Percentiles rank a stretch among this genome's conserved stretches.
phyloP scores from a whole-genome alignment of 2,797 vertebrate species.

The Melanotaenia parkinsoni region DNA sequence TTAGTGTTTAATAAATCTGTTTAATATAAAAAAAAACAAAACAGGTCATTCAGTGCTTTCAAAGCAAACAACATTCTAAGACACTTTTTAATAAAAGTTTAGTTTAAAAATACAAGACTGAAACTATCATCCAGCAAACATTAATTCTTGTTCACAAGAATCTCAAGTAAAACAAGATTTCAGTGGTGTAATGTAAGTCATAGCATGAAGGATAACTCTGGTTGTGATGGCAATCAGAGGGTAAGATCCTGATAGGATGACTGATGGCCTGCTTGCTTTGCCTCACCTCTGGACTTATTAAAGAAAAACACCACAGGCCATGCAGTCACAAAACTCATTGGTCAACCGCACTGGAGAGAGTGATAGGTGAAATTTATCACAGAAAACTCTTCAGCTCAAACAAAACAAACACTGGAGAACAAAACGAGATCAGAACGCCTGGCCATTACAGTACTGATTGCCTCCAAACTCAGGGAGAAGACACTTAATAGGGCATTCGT shows the following conservation, averaged over 20 bases:
- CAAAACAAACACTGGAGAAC: slow-evolving; percentile 64
- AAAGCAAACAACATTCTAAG: background rate
- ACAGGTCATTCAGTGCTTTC: background rate
- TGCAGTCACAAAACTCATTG: slow-evolving; percentile 65
- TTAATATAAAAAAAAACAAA: background rate
- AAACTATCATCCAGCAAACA: slow-evolving; percentile 22
- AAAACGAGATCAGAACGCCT: slow-evolving; percentile 52
- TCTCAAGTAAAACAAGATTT: slow-evolving; percentile 28
- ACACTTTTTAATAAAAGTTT: background rate
- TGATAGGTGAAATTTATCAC: slow-evolving; percentile 79
- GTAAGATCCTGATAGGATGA: slow-evolving; percentile 71
- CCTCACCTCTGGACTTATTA: slow-evolving; percentile 81
- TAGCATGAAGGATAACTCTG: slow-evolving; percentile 16
- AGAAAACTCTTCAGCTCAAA: slow-evolving; percentile 69
- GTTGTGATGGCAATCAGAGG: slow-evolving; percentile 63
- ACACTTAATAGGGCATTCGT: slow-evolving; percentile 63
- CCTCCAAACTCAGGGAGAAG: slow-evolving; percentile 61
- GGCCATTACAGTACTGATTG: slow-evolving; percentile 63
- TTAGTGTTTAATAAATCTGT: background rate
- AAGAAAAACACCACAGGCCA: slow-evolving; percentile 79
- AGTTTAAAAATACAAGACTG: background rate
- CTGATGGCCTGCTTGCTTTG: slow-evolving; percentile 73
- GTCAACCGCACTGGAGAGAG: slow-evolving; percentile 62
- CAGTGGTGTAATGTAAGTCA: slow-evolving; percentile 30
- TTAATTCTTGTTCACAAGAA: slow-evolving; percentile 14